Evolutionary conservation across 2,888 invertebrate genomes (phyloP), one percentile per base, ranked within the genome.

Genomic region (Prenolepis imparis): DNA sequence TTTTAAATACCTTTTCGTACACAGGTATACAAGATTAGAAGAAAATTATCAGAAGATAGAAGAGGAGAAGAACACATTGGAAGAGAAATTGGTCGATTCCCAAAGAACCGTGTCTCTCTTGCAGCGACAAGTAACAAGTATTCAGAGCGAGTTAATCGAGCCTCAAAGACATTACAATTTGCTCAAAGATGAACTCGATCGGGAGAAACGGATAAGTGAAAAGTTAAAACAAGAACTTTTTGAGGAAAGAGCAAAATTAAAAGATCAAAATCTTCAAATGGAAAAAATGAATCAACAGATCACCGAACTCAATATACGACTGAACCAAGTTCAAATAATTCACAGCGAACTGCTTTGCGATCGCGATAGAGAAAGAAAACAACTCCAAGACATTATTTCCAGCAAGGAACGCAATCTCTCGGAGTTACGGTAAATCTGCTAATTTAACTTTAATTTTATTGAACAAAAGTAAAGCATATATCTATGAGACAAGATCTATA

Each of bases 171-270:
- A 1, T 18, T 48, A 48, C 48, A 48, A 48, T 18, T 18, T 48
- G 48, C 48, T 48, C 6, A 48, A 48, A 18, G 18, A 48, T 48
- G 18, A 48, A 18, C 18, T 48, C 18, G 18, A 48, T 48, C 18
- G 18, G 18, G 18, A 48, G 18, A 48, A 48, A 48, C 48, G 5
- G 48, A 48, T 48, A 48, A 48, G 18, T 18, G 18, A 48, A 6
- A 92, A 90, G 82, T 77, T 93, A 12, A 93, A 91, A 12, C 85
- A 87, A n/a, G 94, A 94, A 80, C 59, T 92, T 21, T 59, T 75
- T 5, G 93, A 93, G 4, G 93, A 93, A 52, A 86, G 91, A 1
- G 39, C 80, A 0, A 90, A 92, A 39, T 72, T 92, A 18, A 92
- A 91, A 41, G 93, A 93, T 39, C 92, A 91, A 68, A 91, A 88